Base-by-base conservation (phyloP, 2,888 invertebrate species). In the Amiota communis region DNA sequence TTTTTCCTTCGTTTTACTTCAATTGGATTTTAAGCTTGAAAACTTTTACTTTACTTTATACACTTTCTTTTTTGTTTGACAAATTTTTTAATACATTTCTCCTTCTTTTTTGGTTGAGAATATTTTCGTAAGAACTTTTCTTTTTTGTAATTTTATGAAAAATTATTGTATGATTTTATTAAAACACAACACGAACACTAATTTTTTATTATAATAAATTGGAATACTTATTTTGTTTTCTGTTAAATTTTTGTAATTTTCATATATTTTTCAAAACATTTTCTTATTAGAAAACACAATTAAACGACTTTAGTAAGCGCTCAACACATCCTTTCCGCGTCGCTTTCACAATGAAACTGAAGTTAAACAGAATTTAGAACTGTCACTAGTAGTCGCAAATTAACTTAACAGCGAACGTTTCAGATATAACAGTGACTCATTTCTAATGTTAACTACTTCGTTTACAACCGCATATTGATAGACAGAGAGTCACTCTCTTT, bases 1-100 rank as follows among this genome's bases (percentile, higher is more conserved):
- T 63, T 63, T n/a, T 63, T 36, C 63, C 23, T 46, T 63, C 36
- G 63, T 15, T 53, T 53, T 11, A 8, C n/a, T 53, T 53, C n/a
- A 12, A 63, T 12, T 63, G 46, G 12, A n/a, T n/a, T 63, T 63
- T 63, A n/a, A 46, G 8, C 47, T 17, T 17, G 20, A 8, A 23
- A n/a, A 56, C 11, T 20, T 59, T 59, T 59, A 59, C 23, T 59
- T 6, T 59, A 20, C 23, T 59, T 8, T 6, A 10, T 59, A 15
- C 36, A 46, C 12, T 63, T n/a, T 36, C 46, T 63, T n/a, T 63
- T 10, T 36, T 20, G 20, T 20, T 23, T 61, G 4, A 36, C 23
- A 20, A 23, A 23, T 36, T 61, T 17, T 10, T 13, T 23, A 61
- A 61, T 61, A 61, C 12, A 1, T 36, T 6, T 36, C 8, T 36